Conservation (phyloP, 2,113 vertebrate genomes). For the Ellobius talpinus region DNA sequence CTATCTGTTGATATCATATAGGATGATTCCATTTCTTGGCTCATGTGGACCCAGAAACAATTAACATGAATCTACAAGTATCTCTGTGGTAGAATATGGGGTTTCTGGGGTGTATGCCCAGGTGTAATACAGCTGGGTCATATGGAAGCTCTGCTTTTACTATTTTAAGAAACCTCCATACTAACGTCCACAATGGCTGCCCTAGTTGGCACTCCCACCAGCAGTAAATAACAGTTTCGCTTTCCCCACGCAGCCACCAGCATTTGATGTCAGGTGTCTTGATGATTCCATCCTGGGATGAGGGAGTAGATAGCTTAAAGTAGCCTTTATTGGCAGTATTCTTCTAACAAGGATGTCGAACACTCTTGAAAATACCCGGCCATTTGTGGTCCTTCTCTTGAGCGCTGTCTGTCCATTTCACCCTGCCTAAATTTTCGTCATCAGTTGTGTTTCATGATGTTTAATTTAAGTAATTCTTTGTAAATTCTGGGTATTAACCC, state of each 20-base stretch:
- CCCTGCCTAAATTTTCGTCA: rapidly evolving
- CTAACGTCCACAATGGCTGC: no score
- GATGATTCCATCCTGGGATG: neutral
- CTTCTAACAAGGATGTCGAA: neutral
- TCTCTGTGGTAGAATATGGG: neutral
- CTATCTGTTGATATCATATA: neutral
- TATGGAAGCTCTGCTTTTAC: neutral
- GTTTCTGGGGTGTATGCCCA: neutral
- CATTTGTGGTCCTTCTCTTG: neutral
- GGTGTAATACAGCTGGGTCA: neutral
- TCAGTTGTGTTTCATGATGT: neutral
- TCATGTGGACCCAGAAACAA: neutral
- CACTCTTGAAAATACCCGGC: no score
- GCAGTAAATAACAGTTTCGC: neutral
- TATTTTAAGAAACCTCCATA: neutral
- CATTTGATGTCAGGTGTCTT: neutral
- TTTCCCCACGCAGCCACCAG: no score
- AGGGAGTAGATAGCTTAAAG: neutral
- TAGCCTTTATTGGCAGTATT: neutral
- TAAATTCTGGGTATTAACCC: neutral
- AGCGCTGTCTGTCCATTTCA: neutral
- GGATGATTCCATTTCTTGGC: neutral
- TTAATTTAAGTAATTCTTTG: neutral
- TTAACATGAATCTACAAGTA: no score
- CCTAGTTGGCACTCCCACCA: neutral